Base-by-base conservation (phyloP, 2,888 invertebrate species). In the Mimas tiliae region DNA sequence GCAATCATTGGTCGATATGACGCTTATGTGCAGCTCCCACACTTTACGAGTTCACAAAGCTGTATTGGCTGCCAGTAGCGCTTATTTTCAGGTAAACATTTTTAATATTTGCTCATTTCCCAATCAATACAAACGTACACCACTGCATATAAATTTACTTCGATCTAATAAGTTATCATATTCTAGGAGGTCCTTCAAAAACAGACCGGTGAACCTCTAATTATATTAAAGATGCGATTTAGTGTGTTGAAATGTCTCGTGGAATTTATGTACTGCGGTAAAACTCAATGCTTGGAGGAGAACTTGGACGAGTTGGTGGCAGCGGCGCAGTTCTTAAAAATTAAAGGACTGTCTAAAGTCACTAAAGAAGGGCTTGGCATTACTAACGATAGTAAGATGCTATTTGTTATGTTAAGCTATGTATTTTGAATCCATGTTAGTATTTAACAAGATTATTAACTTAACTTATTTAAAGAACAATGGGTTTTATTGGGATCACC, bases 251-350 rank as follows among this genome's bases (percentile, higher is more conserved):
- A 96, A 86, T 95, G 95, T 62, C 91, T 96, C 69, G 95, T 96
- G 45, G 96, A 96, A 83, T 96, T 96, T 77, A 96, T 96, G 95
- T 96, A 96, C 80, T 96, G 96, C 78, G 96, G 96, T 1, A 96
- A 96, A 90, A 96, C 96, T 1, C 95, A 95, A 73, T 95, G 96
- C 72, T 89, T 95, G 64, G 95, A 96, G 83, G 95, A 96, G 74
- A 94, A 96, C 82, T 89, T 96, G 72, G 95, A 95, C 74, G 95
- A 96, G 74, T 83, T 96, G 63, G 94, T 96, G 62, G 95, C 96
- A 65, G 96, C 96, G 8, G 96, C 96, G 33, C 95, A 95, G 82
- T 95, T 96, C 78, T 94, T 96, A 69, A 95, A 96, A 87, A 96
- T 96, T 70, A 93, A 94, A 73, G 94, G 94, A 7, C 83, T 95